Evolutionary conservation across 2,888 invertebrate species (phyloP).

Genomic region (Junonia oenone): DNA sequence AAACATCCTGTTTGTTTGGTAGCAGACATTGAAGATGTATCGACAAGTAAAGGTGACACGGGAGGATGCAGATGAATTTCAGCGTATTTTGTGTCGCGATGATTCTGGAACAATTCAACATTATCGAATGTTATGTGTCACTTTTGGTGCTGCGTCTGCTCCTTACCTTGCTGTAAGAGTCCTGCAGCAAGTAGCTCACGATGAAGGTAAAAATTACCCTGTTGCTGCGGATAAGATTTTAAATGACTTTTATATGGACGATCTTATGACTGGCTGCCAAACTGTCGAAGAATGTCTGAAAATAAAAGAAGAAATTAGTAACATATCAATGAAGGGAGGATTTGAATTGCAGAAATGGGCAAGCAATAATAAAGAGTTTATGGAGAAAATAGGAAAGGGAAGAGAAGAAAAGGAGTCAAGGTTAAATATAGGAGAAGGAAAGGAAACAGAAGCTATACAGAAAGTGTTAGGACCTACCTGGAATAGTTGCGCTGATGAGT

Average conservation of each 20-base stretch:
- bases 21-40: constrained; percentile 3
- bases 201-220: constrained; percentile 19
- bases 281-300: constrained; percentile 25
- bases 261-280: constrained; percentile 29
- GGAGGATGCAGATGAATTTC: neutral
- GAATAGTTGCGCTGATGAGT: constrained; percentile 8
- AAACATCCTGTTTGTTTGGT: constrained; percentile 2
- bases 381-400: neutral
- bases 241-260: constrained; percentile 29
- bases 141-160: constrained; percentile 31
- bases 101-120: neutral
- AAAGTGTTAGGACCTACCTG: constrained; percentile 13
- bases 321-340: constrained; percentile 34
- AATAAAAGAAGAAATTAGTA: constrained; percentile 28
- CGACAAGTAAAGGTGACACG: neutral
- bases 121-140: constrained; percentile 4
- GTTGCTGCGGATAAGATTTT: constrained; percentile 8
- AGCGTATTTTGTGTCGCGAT: constrained; percentile 3
- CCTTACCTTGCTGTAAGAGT: constrained; percentile 29
- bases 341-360: constrained; percentile 35
- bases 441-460: constrained; percentile 4
- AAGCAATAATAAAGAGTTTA: constrained; percentile 19
- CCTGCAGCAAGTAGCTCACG: constrained; percentile 25
- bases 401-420: neutral
- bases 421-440: neutral